Base-by-base conservation (phyloP, 1,140 invertebrate species). In the Chrysoperla carnea region DNA sequence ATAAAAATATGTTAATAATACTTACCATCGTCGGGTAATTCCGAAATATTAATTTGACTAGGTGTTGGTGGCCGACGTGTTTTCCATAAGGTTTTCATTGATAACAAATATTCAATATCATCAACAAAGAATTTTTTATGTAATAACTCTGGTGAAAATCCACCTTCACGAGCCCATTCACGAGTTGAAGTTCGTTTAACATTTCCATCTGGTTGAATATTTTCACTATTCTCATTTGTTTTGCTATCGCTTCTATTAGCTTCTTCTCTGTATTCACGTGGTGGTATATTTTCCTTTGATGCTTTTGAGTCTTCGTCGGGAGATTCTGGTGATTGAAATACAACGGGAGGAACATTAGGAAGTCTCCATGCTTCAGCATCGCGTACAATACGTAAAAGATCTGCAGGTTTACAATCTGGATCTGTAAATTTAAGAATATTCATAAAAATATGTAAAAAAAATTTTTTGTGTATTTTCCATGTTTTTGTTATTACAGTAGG, bases 101-200 rank as follows among this genome's bases (percentile, higher is more conserved):
- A 81, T 14, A 97, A 60, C 39, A 99, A 69, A 63, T 98, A 98
- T 45, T 86, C 76, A 28, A 99, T 96, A 59, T 99, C 96, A 60
- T 96, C 88, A 50, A 77, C 65, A 60, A 99, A 99, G 29, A 99
- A 71, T 68, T 98, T 91, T 12, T 71, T 70, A 53, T 90, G 90
- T 7, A 91, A 54, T 55, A 85, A 84, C 50, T 76, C 69, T 6
- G 89, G 67, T 61, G 97, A 76, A 58, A 96, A 98, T 41, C 79
- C 70, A 43, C 69, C 78, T 1, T 78, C 72, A 39, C 81, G 74
- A 4, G 90, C 92, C 92, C 92, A 98, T 39, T 75, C 59, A 43
- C 87, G 68, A 0, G 94, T 98, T n/a, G 89, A 93, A 27, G 77
- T 74, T 42, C 87, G 70, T 48, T 78, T 67, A 8, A 88, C 69